Conservation (phyloP, 2,113 vertebrate genomes). For the Pontoporia blainvillei region DNA sequence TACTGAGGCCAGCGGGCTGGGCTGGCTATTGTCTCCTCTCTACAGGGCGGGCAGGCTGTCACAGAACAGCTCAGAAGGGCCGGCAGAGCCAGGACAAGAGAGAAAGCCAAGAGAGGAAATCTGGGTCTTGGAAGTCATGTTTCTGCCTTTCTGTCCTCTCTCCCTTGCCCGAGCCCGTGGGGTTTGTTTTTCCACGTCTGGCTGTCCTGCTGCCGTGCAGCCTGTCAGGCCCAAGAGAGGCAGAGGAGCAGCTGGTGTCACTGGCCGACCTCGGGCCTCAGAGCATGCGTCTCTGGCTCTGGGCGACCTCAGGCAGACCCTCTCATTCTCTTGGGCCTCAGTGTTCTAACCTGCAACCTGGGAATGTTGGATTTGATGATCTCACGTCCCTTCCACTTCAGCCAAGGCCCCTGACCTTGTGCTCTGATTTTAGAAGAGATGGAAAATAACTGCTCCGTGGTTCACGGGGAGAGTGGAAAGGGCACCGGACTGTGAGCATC, state of each 20-base stretch:
- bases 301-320: not conserved
- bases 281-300: not conserved
- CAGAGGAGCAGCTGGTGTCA: accelerated
- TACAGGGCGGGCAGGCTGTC: slow-evolving; percentile 2
- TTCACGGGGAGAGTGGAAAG: not conserved
- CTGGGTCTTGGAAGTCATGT: not conserved
- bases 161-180: not conserved
- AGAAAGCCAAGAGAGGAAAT: not conserved
- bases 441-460: not conserved
- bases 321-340: not conserved
- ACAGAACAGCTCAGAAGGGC: not conserved
- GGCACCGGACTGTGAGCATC: accelerated
- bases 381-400: no score
- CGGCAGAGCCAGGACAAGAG: not conserved
- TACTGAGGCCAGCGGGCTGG: not conserved
- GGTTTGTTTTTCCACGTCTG: not conserved
- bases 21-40: not conserved
- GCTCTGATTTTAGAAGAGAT: not conserved
- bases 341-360: not conserved
- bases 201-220: not conserved
- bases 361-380: accelerated
- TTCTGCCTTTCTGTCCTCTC: not conserved
- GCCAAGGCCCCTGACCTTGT: not conserved
- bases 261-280: not conserved
- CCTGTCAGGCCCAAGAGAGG: not conserved